Evolutionary conservation across 2,113 vertebrate genomes (phyloP), one percentile per base, ranked within the genome.

Genomic region (Dipodomys merriami): DNA sequence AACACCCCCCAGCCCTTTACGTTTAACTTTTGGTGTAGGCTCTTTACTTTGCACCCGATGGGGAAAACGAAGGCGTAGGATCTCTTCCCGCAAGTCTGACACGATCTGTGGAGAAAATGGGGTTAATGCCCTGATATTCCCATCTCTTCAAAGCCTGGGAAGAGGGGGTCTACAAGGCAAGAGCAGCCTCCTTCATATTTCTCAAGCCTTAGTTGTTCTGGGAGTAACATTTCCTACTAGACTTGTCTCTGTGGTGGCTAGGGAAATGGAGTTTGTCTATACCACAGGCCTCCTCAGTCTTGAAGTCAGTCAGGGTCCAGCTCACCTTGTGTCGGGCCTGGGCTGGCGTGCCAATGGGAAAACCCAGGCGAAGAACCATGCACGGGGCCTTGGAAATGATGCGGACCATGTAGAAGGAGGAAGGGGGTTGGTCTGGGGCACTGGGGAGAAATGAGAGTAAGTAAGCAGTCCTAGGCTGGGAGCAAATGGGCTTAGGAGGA

Each of bases 11-110:
- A 99, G 95, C 25, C 97, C 95, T 97, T 99, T 99, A 88, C 99
- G 98, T 96, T 99, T 99, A 94, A 99, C 99, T 94, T 99, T 99
- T 46, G 99, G 99, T 0, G 99, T 99, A 3, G 98, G 99, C 90
- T 99, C 99, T 96, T 99, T 99, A 98, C 98, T 99, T 96, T 99
- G 99, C n/a, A 99, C 99, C 1, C 99, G 99, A 94, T 99, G 99
- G 33, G 99, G 99, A 96, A 99, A 99, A 91, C 99, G 99, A 27
- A 99, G 98, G 96, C 98, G 98, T 87, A 99, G 98, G 96, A 99
- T 99, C 98, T 99, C 99, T 96, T 99, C 98, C 83, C 97, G 98
- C 83, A 99, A 97, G 95, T 98, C 99, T 18, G 99, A 99, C 93
- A 99, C 99, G 86, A 99, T 99, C 99, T 99, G 98, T 88, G 64